phyloP scores from a whole-genome alignment of 2,113 vertebrate genomes.

The Danio rerio region DNA sequence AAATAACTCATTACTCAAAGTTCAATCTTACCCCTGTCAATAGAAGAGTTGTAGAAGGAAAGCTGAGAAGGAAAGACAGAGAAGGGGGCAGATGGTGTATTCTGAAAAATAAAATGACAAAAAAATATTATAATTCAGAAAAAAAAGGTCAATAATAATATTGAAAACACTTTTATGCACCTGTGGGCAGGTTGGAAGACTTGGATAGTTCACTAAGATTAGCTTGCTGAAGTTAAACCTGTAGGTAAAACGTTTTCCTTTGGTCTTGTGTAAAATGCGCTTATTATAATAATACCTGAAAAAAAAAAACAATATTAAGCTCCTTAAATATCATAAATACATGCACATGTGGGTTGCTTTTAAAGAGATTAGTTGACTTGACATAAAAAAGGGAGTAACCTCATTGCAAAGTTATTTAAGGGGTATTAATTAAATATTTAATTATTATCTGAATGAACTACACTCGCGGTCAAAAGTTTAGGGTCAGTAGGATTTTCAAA shows the following conservation, averaged over 20 bases:
- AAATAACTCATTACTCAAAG: neutral
- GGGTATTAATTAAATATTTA: no score
- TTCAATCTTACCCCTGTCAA: slow-evolving; percentile 42
- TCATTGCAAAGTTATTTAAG: no score
- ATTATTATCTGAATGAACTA: no score
- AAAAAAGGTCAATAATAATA: neutral
- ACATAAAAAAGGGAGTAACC: no score
- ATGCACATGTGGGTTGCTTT: no score
- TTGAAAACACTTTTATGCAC: slow-evolving; percentile 33
- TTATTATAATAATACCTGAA: slow-evolving; percentile 89
- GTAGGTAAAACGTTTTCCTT: slow-evolving; percentile 89
- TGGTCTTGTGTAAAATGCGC: slow-evolving; percentile 86
- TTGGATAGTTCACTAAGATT: slow-evolving; percentile 77
- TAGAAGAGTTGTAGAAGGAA: neutral
- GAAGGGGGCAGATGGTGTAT: slow-evolving; percentile 8
- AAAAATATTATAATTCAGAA: neutral
- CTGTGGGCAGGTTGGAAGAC: slow-evolving; percentile 54
- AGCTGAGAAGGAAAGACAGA: slow-evolving; percentile 1
- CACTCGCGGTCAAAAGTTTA: no score
- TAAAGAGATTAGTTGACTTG: no score
- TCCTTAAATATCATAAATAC: no score
- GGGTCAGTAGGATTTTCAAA: no score
- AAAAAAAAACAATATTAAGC: neutral
- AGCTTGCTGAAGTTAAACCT: slow-evolving; percentile 90
- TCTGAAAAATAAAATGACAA: neutral